These are phyloP conservation scores for Lophotis ruficrista DNA, from an alignment of 2,113 vertebrate species.

Conservation along the genomic window DNA sequence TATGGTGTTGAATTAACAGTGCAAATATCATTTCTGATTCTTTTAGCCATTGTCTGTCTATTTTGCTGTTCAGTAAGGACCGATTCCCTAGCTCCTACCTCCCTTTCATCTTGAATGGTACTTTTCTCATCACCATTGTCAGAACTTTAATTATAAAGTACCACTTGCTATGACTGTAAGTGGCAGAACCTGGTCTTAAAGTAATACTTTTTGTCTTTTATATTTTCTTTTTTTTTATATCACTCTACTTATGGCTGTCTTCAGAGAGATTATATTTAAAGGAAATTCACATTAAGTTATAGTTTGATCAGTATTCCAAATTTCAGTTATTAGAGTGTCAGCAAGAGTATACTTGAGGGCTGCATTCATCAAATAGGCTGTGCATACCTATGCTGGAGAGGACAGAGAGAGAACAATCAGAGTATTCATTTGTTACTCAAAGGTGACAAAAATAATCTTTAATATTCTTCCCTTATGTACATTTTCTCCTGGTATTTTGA, in stretches of 20 bases:
- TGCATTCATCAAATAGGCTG: not conserved
- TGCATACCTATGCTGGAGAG: not conserved
- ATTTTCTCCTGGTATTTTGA: conserved; percentile 3
- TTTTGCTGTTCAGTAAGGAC: conserved; percentile 16
- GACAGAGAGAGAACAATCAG: not conserved
- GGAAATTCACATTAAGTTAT: not conserved
- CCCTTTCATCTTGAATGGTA: not conserved
- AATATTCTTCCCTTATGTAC: not conserved
- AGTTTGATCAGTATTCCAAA: not conserved
- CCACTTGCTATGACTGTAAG: not conserved
- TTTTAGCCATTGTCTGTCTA: conserved; percentile 21
- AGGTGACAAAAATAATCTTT: conserved; percentile 30
- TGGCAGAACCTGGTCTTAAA: not conserved
- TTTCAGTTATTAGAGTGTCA: not conserved
- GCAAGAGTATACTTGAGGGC: not conserved
- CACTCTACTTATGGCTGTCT: not conserved
- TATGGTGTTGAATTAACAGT: conserved; percentile 21
- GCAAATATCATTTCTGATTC: conserved; percentile 37
- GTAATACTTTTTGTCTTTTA: not conserved
- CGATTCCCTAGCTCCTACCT: not conserved
- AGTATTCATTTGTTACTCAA: conserved; percentile 3
- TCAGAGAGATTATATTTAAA: conserved; percentile 16
- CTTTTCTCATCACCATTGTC: not conserved
- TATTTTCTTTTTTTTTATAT: not conserved
- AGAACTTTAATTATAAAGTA: conserved; percentile 3